These are phyloP conservation scores for Gopherus evgoodei DNA, from an alignment of 2,113 vertebrate species.

Conservation along the genomic window DNA sequence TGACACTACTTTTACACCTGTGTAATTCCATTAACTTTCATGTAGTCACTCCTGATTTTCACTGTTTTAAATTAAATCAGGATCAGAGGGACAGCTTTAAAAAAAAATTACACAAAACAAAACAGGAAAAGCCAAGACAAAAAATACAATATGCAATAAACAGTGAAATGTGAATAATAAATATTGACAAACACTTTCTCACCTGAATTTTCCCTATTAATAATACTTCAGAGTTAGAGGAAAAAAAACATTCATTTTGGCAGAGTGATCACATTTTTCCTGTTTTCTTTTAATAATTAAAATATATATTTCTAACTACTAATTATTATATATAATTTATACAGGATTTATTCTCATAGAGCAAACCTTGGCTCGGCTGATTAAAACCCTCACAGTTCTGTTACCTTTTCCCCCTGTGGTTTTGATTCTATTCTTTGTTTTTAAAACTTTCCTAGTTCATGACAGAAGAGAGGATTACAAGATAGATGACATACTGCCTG, in stretches of 20 bases:
- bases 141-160: neutral
- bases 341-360: slow-evolving; percentile 7
- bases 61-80: neutral
- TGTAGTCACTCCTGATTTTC: neutral
- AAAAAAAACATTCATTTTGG: neutral
- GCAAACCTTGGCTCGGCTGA: slow-evolving; percentile 5
- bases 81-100: neutral
- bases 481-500: slow-evolving; percentile 49
- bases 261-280: neutral
- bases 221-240: neutral
- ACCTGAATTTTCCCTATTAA: neutral
- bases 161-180: neutral
- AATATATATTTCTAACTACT: neutral
- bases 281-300: neutral
- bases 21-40: neutral
- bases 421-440: slow-evolving; percentile 35
- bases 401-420: neutral
- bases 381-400: neutral
- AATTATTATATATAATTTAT: neutral
- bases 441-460: neutral
- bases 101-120: neutral
- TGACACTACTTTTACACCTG: neutral
- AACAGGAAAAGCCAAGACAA: neutral
- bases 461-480: slow-evolving; percentile 48
- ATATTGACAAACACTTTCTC: neutral